A percentile compares a stretch with the other conserved stretches of the same genome.
Conservation (phyloP, 2,888 invertebrate genomes). For the Sesia apiformis region DNA sequence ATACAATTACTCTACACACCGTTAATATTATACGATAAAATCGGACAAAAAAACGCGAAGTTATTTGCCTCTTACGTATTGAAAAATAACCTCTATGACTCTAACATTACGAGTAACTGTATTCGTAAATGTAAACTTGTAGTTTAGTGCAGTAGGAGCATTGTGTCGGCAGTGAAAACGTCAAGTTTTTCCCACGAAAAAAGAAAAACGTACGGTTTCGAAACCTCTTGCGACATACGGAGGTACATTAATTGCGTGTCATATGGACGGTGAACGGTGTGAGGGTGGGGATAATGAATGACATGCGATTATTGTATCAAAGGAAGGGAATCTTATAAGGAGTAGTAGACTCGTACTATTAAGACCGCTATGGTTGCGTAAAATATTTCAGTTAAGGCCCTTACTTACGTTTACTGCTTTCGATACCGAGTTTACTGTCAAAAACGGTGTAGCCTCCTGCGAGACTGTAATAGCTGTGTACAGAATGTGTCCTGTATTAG, state of each 20-base stretch:
- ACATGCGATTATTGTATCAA: too few relatives aligned
- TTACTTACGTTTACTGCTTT: too few relatives aligned
- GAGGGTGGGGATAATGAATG: background rate
- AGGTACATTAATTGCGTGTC: conserved; percentile 29
- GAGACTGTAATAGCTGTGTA: too few relatives aligned
- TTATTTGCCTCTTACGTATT: background rate
- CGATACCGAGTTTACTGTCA: too few relatives aligned
- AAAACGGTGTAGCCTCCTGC: too few relatives aligned
- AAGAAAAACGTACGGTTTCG: conserved; percentile 59
- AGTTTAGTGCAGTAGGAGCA: conserved; percentile 20
- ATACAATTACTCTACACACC: conserved; percentile 34
- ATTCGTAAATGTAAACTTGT: background rate
- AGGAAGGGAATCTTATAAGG: too few relatives aligned
- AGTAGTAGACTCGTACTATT: too few relatives aligned
- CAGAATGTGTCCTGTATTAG: too few relatives aligned
- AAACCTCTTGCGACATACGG: conserved; percentile 45
- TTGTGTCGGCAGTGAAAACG: conserved; percentile 58
- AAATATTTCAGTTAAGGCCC: too few relatives aligned
- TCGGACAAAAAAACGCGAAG: background rate
- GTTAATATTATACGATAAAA: conserved; percentile 25
- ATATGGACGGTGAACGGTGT: conserved; percentile 17
- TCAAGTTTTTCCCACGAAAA: conserved; percentile 63
- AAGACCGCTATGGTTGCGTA: too few relatives aligned
- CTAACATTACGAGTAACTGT: background rate
- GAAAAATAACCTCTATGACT: background rate